Evolutionary conservation across 2,888 invertebrate species (phyloP).

Genomic region (Hetaerina titia): DNA sequence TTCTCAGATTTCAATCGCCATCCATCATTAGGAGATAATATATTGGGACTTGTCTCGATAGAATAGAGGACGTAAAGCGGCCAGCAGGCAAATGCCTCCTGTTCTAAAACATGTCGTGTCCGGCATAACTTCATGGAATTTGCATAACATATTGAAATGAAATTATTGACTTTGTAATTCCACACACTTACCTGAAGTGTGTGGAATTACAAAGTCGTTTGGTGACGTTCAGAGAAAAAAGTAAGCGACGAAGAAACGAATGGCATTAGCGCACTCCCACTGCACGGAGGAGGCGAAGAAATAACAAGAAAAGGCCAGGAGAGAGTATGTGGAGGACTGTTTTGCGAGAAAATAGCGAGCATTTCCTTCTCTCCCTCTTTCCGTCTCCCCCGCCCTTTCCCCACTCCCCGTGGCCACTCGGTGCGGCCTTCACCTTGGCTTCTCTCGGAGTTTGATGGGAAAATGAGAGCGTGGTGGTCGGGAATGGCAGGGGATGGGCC

Average conservation of each 20-base stretch:
- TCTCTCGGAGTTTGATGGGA: slow-evolving; percentile 58
- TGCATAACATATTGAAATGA: too few species aligned
- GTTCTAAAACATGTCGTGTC: too few species aligned
- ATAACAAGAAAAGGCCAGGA: background rate
- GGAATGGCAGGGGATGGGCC: background rate
- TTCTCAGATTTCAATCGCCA: background rate
- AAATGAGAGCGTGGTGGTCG: slow-evolving; percentile 37
- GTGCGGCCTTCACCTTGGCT: slow-evolving; percentile 12
- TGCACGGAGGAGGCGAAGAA: background rate
- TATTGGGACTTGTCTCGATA: background rate
- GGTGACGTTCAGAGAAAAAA: background rate
- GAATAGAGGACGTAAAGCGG: too few species aligned
- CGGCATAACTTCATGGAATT: too few species aligned
- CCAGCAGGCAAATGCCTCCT: too few species aligned
- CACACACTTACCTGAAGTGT: too few species aligned
- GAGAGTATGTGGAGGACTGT: background rate
- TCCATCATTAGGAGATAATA: background rate
- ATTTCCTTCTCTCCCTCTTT: background rate
- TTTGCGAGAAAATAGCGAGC: slow-evolving; percentile 12
- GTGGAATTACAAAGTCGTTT: too few species aligned
- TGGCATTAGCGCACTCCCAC: background rate
- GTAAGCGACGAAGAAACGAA: background rate
- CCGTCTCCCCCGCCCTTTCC: background rate
- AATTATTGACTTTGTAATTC: too few species aligned
- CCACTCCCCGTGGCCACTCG: background rate